Base-by-base conservation (phyloP, 2,113 vertebrate genomes). In the Thinocorus orbignyianus region DNA sequence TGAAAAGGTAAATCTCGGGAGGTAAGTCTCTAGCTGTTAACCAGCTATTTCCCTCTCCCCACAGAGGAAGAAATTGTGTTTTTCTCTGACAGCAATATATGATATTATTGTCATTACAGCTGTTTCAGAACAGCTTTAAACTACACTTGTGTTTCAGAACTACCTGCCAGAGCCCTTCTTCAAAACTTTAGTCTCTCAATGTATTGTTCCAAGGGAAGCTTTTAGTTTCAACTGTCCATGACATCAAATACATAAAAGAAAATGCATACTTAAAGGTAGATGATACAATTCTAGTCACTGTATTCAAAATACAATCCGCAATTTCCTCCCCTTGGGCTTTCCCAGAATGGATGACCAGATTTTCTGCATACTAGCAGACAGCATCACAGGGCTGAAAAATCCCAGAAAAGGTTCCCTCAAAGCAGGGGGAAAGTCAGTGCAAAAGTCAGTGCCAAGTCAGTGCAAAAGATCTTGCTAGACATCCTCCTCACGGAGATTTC, bases 121-220 rank as follows among this genome's bases (percentile, higher is more conserved):
- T 90, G 74, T 83, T 96, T 92, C 44, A 79, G 65, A 97, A 92
- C 58, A 78, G 87, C 65, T 95, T 89, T 93, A 81, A 95, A 81
- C 68, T 48, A 78, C 26, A 42, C 44, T 76, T 70, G 64, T 72
- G 60, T 91, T 97, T 86, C 85, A 82, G 64, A 91, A 92, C 69
- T 86, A 82, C 84, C 70, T 95, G 86, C 57, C 91, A 93, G 92
- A 83, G 51, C 33, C 33, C 76, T 52, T 68, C 58, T 66, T 90
- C 87, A 91, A 90, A 92, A 96, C 64, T 91, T 95, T 78, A 44
- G 90, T 94, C 64, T 82, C 80, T 86, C 93, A 72, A 58, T 89
- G n/a, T 46, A 70, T 41, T 74, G 74, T 92, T 96, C 87, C 70
- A 92, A 86, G 39, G 92, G 80, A 88, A 92, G 86, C 80, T 94